These are phyloP conservation scores for Flexamia atlantica DNA, from an alignment of 2,888 invertebrate species.

Conservation along the genomic window DNA sequence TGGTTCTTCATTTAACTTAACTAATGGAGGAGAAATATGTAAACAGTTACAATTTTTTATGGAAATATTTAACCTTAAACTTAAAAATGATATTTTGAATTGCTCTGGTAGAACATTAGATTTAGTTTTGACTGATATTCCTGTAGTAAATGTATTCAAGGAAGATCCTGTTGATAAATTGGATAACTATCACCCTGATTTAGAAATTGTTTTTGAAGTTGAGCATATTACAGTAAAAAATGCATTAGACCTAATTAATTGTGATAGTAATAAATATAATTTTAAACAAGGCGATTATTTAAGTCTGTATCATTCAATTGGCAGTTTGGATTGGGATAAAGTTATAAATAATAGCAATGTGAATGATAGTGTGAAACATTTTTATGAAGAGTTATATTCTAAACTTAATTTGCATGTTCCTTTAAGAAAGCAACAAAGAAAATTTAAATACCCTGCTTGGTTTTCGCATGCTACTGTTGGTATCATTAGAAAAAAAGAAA, in stretches of 20 bases:
- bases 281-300: constrained; percentile 6
- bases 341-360: neutral
- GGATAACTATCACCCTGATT: neutral
- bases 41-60: constrained; percentile 8
- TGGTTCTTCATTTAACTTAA: constrained; percentile 4
- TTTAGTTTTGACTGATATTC: neutral
- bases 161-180: neutral
- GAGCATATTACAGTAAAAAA: neutral
- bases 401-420: neutral
- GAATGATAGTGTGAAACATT: neutral
- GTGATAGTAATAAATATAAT: neutral
- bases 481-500: neutral
- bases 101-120: neutral
- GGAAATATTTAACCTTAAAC: neutral
- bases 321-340: neutral
- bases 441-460: constrained; percentile 30
- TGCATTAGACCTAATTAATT: neutral
- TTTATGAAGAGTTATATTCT: neutral
- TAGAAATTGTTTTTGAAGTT: neutral
- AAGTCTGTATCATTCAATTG: neutral
- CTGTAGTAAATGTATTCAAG: neutral
- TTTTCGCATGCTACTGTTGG: neutral
- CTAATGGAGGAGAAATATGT: neutral
- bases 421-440: constrained; percentile 1
- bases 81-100: constrained; percentile 23